These are phyloP conservation scores for Venturia canescens DNA, from an alignment of 1,140 invertebrate genomes.

Conservation along the genomic window DNA sequence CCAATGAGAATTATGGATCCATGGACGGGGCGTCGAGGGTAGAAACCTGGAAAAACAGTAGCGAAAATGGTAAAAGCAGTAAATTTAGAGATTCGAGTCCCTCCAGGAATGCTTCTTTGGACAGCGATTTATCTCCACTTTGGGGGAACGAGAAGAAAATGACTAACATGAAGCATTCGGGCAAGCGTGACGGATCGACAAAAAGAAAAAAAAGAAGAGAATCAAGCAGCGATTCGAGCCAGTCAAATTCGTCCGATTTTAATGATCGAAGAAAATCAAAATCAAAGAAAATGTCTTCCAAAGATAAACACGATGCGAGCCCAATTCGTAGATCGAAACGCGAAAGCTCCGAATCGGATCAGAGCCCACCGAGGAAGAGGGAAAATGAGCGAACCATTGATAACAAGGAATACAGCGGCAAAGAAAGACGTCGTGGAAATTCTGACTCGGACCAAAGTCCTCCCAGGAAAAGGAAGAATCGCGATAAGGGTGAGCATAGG, in stretches of 20 bases:
- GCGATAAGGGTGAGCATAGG: conserved; percentile 32
- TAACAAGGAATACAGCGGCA: not conserved
- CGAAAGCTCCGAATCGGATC: not conserved
- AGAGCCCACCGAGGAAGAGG: conserved; percentile 47
- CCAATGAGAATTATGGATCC: conserved; percentile 42
- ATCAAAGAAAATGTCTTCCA: conserved; percentile 11
- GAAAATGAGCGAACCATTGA: not conserved
- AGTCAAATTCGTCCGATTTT: conserved; percentile 8
- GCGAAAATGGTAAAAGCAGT: not conserved
- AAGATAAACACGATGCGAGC: conserved; percentile 49
- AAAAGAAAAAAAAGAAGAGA: conserved; percentile 46
- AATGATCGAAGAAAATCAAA: conserved; percentile 36
- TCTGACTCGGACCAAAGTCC: not conserved
- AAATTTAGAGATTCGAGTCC: conserved; percentile 49
- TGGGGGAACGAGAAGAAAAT: conserved; percentile 48
- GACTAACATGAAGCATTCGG: not conserved
- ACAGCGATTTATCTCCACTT: conserved; percentile 56
- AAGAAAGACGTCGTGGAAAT: too few relatives aligned
- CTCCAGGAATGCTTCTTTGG: conserved; percentile 54
- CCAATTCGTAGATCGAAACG: conserved; percentile 53
- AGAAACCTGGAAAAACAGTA: conserved; percentile 43
- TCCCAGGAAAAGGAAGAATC: conserved; percentile 37
- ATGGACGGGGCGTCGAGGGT: not conserved
- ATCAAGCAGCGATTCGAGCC: conserved; percentile 53
- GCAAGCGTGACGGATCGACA: conserved; percentile 42